Evolutionary conservation across 1,140 invertebrate species (phyloP).

Genomic region (Thereuonema tuberculata): DNA sequence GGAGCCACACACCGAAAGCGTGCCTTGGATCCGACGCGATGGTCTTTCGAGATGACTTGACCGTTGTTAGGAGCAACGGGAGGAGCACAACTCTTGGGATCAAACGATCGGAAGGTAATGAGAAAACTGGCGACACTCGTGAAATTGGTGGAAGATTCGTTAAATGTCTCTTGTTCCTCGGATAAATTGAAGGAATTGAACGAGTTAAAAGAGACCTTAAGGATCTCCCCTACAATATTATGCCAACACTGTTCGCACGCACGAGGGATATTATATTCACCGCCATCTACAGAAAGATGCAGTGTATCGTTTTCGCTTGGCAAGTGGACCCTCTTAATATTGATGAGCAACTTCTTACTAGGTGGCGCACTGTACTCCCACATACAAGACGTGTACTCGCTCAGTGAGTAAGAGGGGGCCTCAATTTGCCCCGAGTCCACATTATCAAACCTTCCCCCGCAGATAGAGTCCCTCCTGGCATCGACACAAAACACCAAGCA

Average conservation of each 20-base stretch:
- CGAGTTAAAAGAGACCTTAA: conserved; percentile 12
- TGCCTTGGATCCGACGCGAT: conserved; percentile 11
- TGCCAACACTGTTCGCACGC: conserved; percentile 17
- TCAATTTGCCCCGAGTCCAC: background rate
- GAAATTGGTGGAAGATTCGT: background rate
- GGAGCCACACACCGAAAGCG: conserved; percentile 15
- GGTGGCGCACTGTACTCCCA: conserved; percentile 16
- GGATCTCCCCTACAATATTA: conserved; percentile 11
- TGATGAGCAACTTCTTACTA: conserved; percentile 14
- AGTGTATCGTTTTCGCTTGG: conserved; percentile 7
- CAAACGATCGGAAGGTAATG: conserved; percentile 17
- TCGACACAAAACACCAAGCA: no score
- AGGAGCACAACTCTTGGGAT: conserved; percentile 13
- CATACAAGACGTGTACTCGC: conserved; percentile 6
- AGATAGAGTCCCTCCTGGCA: no score
- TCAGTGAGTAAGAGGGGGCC: background rate
- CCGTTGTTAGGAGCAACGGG: conserved; percentile 14
- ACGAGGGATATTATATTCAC: conserved; percentile 11
- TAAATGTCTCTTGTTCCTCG: background rate
- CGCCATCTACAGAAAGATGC: conserved; percentile 13
- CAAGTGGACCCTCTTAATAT: conserved; percentile 15
- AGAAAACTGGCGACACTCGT: conserved; percentile 12
- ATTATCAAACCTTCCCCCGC: background rate
- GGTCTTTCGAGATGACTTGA: conserved; percentile 9
- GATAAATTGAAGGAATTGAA: background rate